Base-by-base conservation (phyloP, 2,113 vertebrate species). In the Hirundichthys speculiger region DNA sequence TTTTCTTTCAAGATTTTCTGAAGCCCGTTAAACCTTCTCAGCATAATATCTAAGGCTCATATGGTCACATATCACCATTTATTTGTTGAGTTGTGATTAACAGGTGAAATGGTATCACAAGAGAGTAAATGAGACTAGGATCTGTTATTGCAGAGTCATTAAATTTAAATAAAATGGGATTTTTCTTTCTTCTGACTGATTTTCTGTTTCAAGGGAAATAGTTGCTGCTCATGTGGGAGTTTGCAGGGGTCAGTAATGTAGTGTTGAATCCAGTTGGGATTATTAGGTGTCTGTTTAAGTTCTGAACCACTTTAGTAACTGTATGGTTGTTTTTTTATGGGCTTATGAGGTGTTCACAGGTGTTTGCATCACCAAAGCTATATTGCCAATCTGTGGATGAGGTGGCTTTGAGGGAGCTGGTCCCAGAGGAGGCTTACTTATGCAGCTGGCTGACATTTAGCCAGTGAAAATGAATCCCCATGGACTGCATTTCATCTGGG, bases 391-490 rank as follows among this genome's bases (percentile, higher is more conserved):
- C 47, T 57, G 54, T 46, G 67, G 60, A 71, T 76, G 75, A 75
- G 57, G 55, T 66, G 65, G 50, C 40, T 69, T 47, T 7, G 3
- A 55, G 78, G 60, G 62, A 66, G 62, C 59, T 61, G 70, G 49
- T 64, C 68, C 68, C 75, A 54, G 67, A 65, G 51, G 67, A 72
- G 21, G 16, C 15, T 27, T 73, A 20, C 13, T 21, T 13, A 10
- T 48, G 13, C 64, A 46, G 56, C 71, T 80, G 65, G 82, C 45
- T 74, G 71, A 72, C 25, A 56, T 14, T 10, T 25, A 73, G 70
- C 77, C 69, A 84, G 56, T 73, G 75, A 69, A 19, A 73, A 64
- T 11, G 68, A 73, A 51, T 53, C 73, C 69, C 64, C 39, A 41
- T 14, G 24, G 38, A 52, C 58, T 54, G 41, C 61, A 54, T 79